Evolutionary conservation across 2,113 vertebrate species (phyloP).

Genomic region (Phalacrocorax brasilianus): DNA sequence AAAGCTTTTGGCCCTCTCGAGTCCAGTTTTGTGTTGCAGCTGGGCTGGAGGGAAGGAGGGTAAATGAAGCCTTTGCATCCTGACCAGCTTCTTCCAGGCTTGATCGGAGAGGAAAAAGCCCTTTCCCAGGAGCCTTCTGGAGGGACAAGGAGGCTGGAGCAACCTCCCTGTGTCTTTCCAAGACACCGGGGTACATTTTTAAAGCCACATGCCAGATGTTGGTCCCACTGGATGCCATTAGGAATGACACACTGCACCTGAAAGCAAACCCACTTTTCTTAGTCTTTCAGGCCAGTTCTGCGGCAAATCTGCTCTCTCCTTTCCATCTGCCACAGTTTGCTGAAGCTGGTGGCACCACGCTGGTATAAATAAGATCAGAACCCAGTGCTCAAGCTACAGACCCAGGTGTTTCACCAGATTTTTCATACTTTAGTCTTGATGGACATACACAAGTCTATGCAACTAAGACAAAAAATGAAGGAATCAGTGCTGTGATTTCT

Average conservation of each 20-base stretch:
- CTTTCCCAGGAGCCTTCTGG: neutral
- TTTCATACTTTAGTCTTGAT: neutral
- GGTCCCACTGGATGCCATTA: neutral
- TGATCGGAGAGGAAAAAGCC: neutral
- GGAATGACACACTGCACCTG: neutral
- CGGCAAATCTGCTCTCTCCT: neutral
- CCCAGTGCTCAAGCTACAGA: neutral
- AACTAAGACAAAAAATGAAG: neutral
- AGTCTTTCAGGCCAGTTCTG: neutral
- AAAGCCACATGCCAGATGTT: neutral
- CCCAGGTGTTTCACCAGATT: neutral
- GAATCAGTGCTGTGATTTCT: neutral
- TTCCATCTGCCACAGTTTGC: neutral
- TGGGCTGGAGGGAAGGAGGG: neutral
- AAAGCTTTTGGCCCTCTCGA: constrained; percentile 37
- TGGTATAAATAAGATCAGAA: neutral
- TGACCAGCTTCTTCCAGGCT: neutral
- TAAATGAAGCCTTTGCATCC: constrained; percentile 14
- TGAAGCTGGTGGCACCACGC: neutral
- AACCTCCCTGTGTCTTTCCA: neutral
- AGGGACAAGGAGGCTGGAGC: neutral
- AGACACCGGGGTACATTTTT: neutral
- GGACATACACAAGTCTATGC: neutral
- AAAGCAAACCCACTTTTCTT: neutral
- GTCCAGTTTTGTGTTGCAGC: constrained; percentile 5